Conservation (phyloP, 2,113 vertebrate species). For the Lepidothrix coronata region DNA sequence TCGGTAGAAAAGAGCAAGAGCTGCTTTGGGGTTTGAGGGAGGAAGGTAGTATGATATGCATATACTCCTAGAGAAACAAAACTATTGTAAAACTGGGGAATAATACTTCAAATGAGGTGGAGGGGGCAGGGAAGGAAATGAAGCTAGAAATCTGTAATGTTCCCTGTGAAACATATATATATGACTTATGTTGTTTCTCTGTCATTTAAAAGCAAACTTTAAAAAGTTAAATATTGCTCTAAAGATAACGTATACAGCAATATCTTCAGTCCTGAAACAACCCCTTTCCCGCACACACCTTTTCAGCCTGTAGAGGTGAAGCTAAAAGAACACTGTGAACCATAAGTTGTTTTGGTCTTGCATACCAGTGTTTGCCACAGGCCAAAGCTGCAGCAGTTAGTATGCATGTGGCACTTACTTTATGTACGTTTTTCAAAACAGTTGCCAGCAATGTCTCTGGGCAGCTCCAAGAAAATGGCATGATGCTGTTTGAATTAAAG, state of each 20-base stretch:
- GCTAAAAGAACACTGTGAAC: background rate
- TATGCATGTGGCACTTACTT: background rate
- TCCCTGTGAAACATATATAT: background rate
- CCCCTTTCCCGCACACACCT: background rate
- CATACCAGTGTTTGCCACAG: background rate
- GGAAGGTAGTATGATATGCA: background rate
- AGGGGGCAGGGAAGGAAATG: accelerated
- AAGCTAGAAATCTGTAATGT: background rate
- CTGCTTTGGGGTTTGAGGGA: background rate
- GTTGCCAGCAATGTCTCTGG: background rate
- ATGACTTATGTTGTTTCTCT: background rate
- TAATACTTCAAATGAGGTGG: background rate
- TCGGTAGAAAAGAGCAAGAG: background rate
- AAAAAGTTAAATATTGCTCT: background rate
- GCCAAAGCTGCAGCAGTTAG: background rate
- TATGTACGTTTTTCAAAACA: background rate
- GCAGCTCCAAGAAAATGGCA: background rate
- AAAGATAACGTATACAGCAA: background rate
- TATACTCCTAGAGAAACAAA: background rate
- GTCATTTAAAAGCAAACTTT: background rate
- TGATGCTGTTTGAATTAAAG: background rate
- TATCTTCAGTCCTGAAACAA: background rate
- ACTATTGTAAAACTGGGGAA: background rate
- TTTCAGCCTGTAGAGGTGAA: background rate
- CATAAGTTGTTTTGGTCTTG: background rate